These are phyloP conservation scores for Aspidapion aeneum DNA, from an alignment of 2,888 invertebrate genomes.

Conservation along the genomic window DNA sequence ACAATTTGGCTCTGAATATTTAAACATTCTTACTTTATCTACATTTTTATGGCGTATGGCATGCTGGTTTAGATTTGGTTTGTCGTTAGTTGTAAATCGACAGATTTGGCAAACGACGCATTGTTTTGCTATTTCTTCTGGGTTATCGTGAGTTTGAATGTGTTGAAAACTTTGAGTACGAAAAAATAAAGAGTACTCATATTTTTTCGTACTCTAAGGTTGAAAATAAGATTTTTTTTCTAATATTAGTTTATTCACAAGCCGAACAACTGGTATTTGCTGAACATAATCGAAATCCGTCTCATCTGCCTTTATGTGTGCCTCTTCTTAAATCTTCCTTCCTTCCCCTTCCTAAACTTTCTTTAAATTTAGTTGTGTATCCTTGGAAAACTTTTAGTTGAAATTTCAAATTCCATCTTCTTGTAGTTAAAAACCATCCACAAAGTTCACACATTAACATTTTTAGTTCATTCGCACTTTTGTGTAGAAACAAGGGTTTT, in stretches of 20 bases:
- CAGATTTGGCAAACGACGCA: not conserved
- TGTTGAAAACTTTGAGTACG: not conserved
- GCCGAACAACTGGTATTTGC: not conserved
- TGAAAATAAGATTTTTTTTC: no score
- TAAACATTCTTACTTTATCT: not conserved
- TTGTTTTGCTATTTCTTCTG: not conserved
- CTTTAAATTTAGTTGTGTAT: not conserved
- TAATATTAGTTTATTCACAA: not conserved
- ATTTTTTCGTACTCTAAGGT: no score
- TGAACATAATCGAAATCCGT: not conserved
- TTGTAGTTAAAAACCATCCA: not conserved
- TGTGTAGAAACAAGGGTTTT: not conserved
- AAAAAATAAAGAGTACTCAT: no score
- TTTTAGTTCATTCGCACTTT: not conserved
- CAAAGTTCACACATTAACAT: not conserved
- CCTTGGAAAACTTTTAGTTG: not conserved
- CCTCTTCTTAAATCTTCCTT: not conserved
- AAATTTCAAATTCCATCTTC: not conserved
- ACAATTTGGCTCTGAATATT: not conserved
- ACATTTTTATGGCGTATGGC: not conserved
- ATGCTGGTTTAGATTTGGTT: not conserved
- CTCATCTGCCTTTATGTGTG: not conserved
- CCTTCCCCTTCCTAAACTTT: not conserved
- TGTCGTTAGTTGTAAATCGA: not conserved
- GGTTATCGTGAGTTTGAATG: not conserved